These are phyloP conservation scores for Scrobipalpa costella DNA, from an alignment of 2,888 invertebrate species.

Conservation along the genomic window DNA sequence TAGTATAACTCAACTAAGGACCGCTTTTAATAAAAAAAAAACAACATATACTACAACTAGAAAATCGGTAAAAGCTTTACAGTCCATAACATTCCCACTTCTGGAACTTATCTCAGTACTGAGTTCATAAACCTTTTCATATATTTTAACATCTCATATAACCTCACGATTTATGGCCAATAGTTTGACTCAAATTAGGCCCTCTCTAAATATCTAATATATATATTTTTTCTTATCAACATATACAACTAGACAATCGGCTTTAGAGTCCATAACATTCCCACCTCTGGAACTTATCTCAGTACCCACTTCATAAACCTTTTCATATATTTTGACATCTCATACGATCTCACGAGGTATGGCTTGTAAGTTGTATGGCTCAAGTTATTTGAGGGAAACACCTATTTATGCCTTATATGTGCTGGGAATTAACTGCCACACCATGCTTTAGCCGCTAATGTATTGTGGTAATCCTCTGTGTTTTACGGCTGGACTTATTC, in stretches of 20 bases:
- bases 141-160: no score
- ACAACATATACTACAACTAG: no score
- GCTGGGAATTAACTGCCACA: slow-evolving; percentile 36
- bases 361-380: neutral
- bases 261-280: neutral
- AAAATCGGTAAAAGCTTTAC: no score
- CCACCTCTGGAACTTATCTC: neutral
- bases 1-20: no score
- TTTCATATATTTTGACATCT: slow-evolving; percentile 14
- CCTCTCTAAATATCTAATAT: no score
- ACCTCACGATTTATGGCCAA: no score
- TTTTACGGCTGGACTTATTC: slow-evolving; percentile 45
- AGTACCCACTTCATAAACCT: neutral
- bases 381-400: slow-evolving; percentile 16
- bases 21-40: no score
- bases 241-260: neutral
- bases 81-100: neutral
- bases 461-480: slow-evolving; percentile 49
- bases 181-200: no score
- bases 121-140: neutral
- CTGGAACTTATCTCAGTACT: neutral
- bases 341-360: slow-evolving; percentile 33
- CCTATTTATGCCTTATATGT: slow-evolving; percentile 31
- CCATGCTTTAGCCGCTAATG: slow-evolving; percentile 45
- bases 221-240: no score